Percentiles rank a stretch among this genome's conserved stretches.
Evolutionary conservation across 2,113 vertebrate genomes (phyloP).

Genomic region (Malurus alboscapulatus): DNA sequence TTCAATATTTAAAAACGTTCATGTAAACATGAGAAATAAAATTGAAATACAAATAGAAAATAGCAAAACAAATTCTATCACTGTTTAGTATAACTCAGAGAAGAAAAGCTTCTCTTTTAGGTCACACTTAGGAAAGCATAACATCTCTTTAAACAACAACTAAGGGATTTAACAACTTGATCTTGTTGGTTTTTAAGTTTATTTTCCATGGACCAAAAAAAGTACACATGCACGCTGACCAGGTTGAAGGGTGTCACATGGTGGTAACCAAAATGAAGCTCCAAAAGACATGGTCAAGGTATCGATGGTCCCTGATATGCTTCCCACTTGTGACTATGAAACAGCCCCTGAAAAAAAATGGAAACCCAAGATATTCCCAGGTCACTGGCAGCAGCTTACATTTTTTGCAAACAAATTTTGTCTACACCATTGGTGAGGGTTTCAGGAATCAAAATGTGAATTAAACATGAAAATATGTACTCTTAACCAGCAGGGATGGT

Average conservation of each 20-base stretch:
- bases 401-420: neutral
- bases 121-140: neutral
- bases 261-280: neutral
- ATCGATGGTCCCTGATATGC: too few relatives aligned
- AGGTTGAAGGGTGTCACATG: rapidly evolving
- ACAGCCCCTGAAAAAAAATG: neutral
- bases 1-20: neutral
- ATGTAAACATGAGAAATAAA: neutral
- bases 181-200: neutral
- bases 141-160: neutral
- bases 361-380: neutral
- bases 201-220: neutral
- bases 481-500: neutral
- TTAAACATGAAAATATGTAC: neutral
- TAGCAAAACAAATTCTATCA: neutral
- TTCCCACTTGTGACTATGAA: neutral
- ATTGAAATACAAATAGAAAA: neutral
- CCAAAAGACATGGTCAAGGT: neutral
- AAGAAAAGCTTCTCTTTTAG: neutral
- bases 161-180: neutral
- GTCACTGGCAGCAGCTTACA: neutral
- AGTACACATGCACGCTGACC: rapidly evolving
- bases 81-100: neutral
- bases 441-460: neutral
- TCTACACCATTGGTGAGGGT: neutral